Evolutionary conservation across 2,113 vertebrate species (phyloP).

Genomic region (Paralichthys olivaceus): DNA sequence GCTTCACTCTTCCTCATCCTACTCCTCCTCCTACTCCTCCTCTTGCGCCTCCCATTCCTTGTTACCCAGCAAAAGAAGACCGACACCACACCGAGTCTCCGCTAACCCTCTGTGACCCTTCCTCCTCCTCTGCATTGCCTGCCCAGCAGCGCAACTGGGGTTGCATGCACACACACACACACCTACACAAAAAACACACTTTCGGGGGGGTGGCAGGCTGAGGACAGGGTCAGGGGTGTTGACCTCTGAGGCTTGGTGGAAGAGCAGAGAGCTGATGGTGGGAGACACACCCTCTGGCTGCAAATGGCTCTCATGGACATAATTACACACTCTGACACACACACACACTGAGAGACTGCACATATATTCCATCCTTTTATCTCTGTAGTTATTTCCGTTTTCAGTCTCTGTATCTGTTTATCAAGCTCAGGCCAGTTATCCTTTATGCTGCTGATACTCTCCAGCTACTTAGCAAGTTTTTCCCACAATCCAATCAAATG

Average conservation of each 20-base stretch:
- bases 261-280: constrained; percentile 60
- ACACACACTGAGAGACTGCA: not conserved
- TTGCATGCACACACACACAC: constrained; percentile 20
- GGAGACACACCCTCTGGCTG: constrained; percentile 58
- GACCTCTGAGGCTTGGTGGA: constrained; percentile 59
- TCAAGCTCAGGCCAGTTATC: not conserved
- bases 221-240: constrained; percentile 62
- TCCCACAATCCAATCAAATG: not conserved
- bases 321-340: constrained; percentile 9
- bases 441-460: not conserved
- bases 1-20: constrained; percentile 39
- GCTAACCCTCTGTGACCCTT: constrained; percentile 62
- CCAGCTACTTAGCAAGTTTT: not conserved
- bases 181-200: constrained; percentile 43
- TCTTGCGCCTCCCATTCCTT: constrained; percentile 46
- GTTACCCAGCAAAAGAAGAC: constrained; percentile 53
- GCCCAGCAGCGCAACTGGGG: constrained; percentile 47
- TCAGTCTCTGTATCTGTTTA: constrained; percentile 1
- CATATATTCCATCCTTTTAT: constrained; percentile 15
- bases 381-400: constrained; percentile 7
- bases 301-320: constrained; percentile 26
- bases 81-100: constrained; percentile 53
- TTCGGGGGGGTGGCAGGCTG: constrained; percentile 40
- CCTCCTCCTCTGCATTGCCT: constrained; percentile 48
- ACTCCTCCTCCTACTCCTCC: constrained; percentile 25